Evolutionary conservation across 2,888 invertebrate genomes (phyloP).

Genomic region (Drosophila pseudotakahashii): DNA sequence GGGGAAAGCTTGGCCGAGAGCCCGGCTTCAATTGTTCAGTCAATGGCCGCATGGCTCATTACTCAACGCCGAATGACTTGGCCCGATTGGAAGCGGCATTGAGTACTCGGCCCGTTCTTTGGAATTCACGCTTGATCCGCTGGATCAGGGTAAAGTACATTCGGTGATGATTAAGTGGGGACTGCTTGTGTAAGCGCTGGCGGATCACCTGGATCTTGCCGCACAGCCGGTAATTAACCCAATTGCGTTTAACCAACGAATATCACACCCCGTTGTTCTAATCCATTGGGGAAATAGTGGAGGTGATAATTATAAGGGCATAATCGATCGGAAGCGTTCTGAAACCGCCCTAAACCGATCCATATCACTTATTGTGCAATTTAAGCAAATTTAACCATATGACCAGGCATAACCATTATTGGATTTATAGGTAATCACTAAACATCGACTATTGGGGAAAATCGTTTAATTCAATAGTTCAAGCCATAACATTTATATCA

Average conservation of each 20-base stretch:
- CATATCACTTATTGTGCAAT: conserved; percentile 11
- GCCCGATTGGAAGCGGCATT: conserved; percentile 15
- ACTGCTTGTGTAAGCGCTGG: conserved; percentile 26
- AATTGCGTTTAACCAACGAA: not conserved
- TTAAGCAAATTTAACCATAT: not conserved
- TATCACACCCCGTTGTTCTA: conserved; percentile 16
- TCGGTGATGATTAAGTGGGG: conserved; percentile 30
- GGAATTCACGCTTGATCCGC: conserved; percentile 43
- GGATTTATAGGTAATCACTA: not conserved
- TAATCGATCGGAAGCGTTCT: not conserved
- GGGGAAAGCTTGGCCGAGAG: conserved; percentile 9
- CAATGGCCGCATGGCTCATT: conserved; percentile 48
- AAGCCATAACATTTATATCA: too few relatives aligned
- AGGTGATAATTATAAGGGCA: conserved; percentile 10
- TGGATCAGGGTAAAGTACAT: conserved; percentile 41
- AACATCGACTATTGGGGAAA: too few relatives aligned
- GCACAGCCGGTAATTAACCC: conserved; percentile 8
- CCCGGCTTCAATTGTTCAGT: conserved; percentile 49
- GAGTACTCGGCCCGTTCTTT: conserved; percentile 27
- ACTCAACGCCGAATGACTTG: conserved; percentile 45
- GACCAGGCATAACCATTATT: not conserved
- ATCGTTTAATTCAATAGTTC: too few relatives aligned
- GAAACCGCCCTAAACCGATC: conserved; percentile 11
- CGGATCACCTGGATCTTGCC: conserved; percentile 2
- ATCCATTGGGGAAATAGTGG: conserved; percentile 7